Evolutionary conservation across 1,140 invertebrate genomes (phyloP).

Genomic region (Drosophila guanche): DNA sequence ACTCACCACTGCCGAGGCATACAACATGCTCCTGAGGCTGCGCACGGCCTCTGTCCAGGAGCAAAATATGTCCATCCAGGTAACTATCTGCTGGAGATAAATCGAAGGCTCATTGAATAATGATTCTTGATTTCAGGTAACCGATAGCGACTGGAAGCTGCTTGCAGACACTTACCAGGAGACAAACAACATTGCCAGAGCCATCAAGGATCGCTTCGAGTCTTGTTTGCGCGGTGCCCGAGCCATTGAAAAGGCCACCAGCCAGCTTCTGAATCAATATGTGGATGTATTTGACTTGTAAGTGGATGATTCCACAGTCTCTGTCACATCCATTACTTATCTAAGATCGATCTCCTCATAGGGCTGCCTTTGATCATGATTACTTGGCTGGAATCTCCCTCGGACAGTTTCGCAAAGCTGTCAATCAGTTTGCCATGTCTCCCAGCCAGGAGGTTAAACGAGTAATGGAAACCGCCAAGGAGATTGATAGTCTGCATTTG

Average conservation of each 20-base stretch:
- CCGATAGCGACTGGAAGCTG: slow-evolving; percentile 25
- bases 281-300: slow-evolving; percentile 52
- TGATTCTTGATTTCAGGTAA: slow-evolving; percentile 8
- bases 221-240: slow-evolving; percentile 19
- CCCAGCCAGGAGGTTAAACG: background rate
- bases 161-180: background rate
- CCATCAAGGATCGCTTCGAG: slow-evolving; percentile 18
- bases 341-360: background rate
- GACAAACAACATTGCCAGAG: background rate
- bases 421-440: background rate
- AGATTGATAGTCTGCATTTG: slow-evolving; percentile 8
- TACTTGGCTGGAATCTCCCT: slow-evolving; percentile 7
- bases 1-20: slow-evolving; percentile 18
- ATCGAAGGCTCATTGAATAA: background rate
- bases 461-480: background rate
- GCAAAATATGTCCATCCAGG: slow-evolving; percentile 23
- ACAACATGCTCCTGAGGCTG: slow-evolving; percentile 34
- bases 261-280: slow-evolving; percentile 12
- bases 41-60: slow-evolving; percentile 4
- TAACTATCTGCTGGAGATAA: slow-evolving; percentile 4
- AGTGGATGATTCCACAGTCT: slow-evolving; percentile 2
- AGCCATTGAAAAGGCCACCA: background rate
- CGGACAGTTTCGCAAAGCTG: background rate
- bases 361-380: background rate
- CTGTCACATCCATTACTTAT: background rate